Conservation (phyloP, 1,140 invertebrate species). For the Matsumurasca onukii region DNA sequence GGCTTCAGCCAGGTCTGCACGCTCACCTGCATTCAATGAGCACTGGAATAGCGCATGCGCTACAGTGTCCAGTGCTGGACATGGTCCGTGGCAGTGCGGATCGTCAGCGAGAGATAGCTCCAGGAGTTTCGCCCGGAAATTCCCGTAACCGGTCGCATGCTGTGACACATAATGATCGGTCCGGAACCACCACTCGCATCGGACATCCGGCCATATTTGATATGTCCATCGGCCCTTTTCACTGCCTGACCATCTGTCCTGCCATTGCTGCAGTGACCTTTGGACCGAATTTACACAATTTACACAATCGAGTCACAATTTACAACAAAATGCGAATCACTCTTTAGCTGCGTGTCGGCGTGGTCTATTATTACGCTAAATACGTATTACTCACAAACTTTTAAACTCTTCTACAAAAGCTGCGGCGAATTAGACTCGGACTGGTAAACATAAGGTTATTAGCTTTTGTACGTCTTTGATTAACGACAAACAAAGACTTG, state of each 20-base stretch:
- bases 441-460: too few species aligned
- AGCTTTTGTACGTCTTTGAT: too few species aligned
- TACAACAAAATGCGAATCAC: too few species aligned
- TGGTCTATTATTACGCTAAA: too few species aligned
- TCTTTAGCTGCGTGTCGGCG: too few species aligned
- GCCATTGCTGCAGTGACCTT: not conserved
- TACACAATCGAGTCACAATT: too few species aligned
- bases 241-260: not conserved
- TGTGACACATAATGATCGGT: not conserved
- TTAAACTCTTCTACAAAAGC: too few species aligned
- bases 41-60: slow-evolving; percentile 6
- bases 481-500: too few species aligned
- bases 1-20: not conserved
- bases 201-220: not conserved
- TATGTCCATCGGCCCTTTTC: not conserved
- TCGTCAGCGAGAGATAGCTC: not conserved
- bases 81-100: not conserved
- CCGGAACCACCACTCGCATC: not conserved
- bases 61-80: not conserved
- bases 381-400: too few species aligned
- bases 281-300: too few species aligned
- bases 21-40: not conserved
- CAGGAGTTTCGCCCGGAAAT: not conserved
- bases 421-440: too few species aligned
- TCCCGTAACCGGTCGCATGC: not conserved